Evolutionary conservation across 2,113 vertebrate species (phyloP).

Genomic region (Rhombomys opimus): DNA sequence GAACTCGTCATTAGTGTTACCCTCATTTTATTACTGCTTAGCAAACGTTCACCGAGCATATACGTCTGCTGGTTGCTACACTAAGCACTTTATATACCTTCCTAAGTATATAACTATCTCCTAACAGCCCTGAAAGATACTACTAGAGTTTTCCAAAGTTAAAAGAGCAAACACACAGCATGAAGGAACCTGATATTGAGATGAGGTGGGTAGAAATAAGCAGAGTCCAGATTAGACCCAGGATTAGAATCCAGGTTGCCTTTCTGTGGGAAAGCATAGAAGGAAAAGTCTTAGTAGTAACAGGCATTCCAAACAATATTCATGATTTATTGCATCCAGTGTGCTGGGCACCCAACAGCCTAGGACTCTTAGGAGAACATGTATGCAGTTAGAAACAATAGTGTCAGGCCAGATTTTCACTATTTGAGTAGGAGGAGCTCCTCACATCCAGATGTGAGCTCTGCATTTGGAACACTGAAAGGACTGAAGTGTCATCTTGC

Average conservation of each 20-base stretch:
- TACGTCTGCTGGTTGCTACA: not conserved
- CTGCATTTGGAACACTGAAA: conserved; percentile 15
- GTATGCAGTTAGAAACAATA: not conserved
- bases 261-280: not conserved
- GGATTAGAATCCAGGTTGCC: not conserved
- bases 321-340: not conserved
- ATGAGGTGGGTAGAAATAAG: not conserved
- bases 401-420: not conserved
- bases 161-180: not conserved
- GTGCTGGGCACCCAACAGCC: not conserved
- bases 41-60: not conserved
- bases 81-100: not conserved
- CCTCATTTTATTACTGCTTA: not conserved
- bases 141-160: not conserved
- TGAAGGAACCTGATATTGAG: conserved; percentile 8
- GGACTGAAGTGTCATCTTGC: conserved; percentile 12
- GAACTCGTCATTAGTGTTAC: not conserved
- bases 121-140: not conserved
- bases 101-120: not conserved
- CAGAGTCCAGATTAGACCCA: not conserved
- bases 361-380: conserved; percentile 3
- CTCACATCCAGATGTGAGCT: not conserved
- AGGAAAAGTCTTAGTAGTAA: not conserved
- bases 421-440: not conserved
- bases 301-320: not conserved